Percentiles rank a stretch among this genome's conserved stretches.
Conservation (phyloP, 92 coral and sea anemone genomes). For the Heteractis magnifica region DNA sequence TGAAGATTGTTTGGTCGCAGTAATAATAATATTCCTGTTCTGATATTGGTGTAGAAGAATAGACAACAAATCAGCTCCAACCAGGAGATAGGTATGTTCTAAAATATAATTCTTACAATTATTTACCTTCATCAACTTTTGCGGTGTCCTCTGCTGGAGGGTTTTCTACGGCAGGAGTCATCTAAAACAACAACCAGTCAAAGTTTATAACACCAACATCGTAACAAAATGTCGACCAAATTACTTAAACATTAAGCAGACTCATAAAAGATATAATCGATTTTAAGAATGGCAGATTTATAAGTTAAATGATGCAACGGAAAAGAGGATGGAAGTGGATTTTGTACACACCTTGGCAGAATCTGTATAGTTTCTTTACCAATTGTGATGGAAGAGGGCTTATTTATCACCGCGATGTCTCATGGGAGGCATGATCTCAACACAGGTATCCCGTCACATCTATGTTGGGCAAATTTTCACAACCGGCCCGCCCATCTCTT, state of each 20-base stretch:
- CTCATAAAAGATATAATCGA: background rate
- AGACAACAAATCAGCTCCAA: background rate
- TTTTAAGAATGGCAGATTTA: background rate
- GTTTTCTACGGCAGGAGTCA: conserved; percentile 98
- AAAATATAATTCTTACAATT: background rate
- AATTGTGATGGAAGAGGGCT: conserved; percentile 42
- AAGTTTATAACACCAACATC: conserved; percentile 10
- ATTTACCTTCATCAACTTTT: conserved; percentile 58
- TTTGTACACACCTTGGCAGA: conserved; percentile 17
- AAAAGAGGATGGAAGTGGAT: conserved; percentile 59
- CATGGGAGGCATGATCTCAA: conserved; percentile 64
- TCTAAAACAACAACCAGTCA: conserved; percentile 54
- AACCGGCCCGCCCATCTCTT: too few relatives aligned
- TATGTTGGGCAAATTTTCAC: background rate
- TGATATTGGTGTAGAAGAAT: background rate
- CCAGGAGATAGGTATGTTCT: background rate
- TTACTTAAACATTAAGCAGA: conserved; percentile 1
- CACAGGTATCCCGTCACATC: conserved; percentile 49
- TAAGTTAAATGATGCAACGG: background rate
- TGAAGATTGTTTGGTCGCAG: background rate
- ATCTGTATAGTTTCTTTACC: conserved; percentile 42
- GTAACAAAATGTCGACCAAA: background rate
- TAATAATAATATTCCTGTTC: background rate
- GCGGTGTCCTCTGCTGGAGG: conserved; percentile 88
- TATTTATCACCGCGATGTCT: conserved; percentile 40